These are phyloP conservation scores for Chinchilla lanigera DNA, from an alignment of 2,113 vertebrate genomes.

Conservation along the genomic window DNA sequence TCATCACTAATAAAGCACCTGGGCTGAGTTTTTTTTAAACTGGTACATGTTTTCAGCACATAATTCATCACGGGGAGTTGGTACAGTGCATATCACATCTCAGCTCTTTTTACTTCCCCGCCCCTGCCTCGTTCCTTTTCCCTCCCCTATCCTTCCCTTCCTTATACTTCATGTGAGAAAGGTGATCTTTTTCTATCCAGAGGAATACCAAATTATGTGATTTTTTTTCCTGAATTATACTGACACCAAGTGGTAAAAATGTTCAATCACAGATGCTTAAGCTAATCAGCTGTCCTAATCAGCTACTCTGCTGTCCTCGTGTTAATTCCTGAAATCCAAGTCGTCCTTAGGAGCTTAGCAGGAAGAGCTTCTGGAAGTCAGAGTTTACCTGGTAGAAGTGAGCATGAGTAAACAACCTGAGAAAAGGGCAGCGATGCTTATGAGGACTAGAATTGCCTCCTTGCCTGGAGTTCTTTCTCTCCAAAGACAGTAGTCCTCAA, in stretches of 20 bases:
- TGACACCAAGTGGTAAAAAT: conserved; percentile 82
- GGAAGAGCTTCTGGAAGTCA: not conserved
- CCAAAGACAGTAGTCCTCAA: not conserved
- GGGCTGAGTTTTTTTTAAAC: not conserved
- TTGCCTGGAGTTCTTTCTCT: not conserved
- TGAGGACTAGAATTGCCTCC: not conserved
- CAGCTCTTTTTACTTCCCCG: not conserved
- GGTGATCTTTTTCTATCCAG: not conserved
- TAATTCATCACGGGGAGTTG: not conserved
- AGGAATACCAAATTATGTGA: not conserved
- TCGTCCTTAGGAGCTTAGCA: not conserved
- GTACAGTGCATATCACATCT: not conserved
- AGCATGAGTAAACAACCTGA: not conserved
- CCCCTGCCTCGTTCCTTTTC: not conserved
- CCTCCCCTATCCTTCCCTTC: not conserved
- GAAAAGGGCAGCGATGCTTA: not conserved
- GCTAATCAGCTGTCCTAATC: not conserved
- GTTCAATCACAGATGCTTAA: conserved; percentile 2
- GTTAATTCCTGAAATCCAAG: conserved; percentile 39
- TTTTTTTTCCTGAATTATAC: conserved; percentile 70
- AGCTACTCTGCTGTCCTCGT: not conserved
- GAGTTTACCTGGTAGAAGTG: not conserved
- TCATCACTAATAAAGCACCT: not conserved
- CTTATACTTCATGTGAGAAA: not conserved
- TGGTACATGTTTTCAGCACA: not conserved